Evolutionary conservation across 2,888 invertebrate species (phyloP), one percentile per base, ranked within the genome.

Genomic region (Beris chalybata): DNA sequence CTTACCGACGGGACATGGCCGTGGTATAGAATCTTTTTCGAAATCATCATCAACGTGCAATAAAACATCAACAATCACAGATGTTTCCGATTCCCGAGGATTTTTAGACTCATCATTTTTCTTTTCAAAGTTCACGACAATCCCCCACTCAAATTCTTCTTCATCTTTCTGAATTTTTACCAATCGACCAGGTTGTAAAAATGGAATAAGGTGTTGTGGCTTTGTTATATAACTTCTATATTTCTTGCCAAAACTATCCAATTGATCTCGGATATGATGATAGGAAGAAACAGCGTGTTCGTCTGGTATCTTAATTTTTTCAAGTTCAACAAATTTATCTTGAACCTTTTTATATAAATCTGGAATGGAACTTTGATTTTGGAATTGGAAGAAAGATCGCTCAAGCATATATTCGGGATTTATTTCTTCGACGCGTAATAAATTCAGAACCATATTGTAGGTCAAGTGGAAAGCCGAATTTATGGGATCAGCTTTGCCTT

Each of bases 321-420:
- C 84, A 72, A 88, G 86, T 71, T 89, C 84, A 48, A 84, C 82
- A 75, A 91, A 87, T 70, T 89, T 87, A 52, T 85, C 79, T 69
- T 86, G 84, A 47, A 90, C 85, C 78, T 95, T 88, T 71, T 94
- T 89, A 75, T 91, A 89, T 12, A 97, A 85, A 52, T 89, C 89
- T 0, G 99, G 99, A 75, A 99, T 94, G 13, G 91, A 87, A 0
- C 96, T 89, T 82, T 97, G 97, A 82, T 98, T 99, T 83, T 99
- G 99, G 77, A 99, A 99, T 81, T 99, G 99, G 81, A 90, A 97
- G 83, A 99, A 99, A 73, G 97, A 97, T 70, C 97, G 85, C 77
- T 98, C 97, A 76, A 99, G 83, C 96, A 99, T 98, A 77, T 95
- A 99, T 79, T 99, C 97, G 0, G 99, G 99, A 83, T 99, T 98